These are phyloP conservation scores for Circaetus gallicus DNA, from an alignment of 2,113 vertebrate species.

Conservation along the genomic window DNA sequence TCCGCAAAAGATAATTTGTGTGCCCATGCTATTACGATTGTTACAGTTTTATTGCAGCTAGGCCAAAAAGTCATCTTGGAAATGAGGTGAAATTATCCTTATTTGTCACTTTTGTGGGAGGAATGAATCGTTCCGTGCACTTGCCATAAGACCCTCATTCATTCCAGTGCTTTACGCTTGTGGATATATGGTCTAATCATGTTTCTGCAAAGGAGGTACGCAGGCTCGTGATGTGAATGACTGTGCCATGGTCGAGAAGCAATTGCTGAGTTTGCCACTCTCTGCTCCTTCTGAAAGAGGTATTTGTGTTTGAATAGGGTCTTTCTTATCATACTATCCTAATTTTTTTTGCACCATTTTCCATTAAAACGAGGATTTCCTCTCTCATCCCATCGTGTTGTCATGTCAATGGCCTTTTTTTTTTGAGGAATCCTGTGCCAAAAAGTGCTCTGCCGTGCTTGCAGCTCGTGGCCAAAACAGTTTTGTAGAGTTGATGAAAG, in stretches of 20 bases:
- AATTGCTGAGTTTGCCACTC: not conserved
- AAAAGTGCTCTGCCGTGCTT: not conserved
- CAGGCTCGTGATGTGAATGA: not conserved
- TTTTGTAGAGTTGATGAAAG: not conserved
- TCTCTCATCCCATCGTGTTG: not conserved
- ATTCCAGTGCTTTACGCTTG: not conserved
- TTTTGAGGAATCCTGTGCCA: not conserved
- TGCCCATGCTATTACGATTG: not conserved
- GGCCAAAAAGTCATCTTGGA: not conserved
- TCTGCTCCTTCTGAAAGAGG: not conserved
- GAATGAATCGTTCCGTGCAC: not conserved
- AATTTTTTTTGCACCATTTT: not conserved
- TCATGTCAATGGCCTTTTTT: not conserved
- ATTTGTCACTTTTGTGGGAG: slow-evolving; percentile 32
- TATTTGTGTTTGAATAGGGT: not conserved
- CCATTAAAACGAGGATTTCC: not conserved
- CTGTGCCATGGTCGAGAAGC: not conserved
- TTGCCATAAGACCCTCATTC: not conserved
- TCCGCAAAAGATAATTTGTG: not conserved
- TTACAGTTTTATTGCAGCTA: slow-evolving; percentile 8
- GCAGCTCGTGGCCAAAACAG: not conserved
- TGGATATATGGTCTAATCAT: not conserved
- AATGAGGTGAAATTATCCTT: slow-evolving; percentile 23
- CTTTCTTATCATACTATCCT: not conserved
- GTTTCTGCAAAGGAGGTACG: not conserved